Evolutionary conservation across 2,797 vertebrate genomes (phyloP).

Genomic region (Cuniculus paca): DNA sequence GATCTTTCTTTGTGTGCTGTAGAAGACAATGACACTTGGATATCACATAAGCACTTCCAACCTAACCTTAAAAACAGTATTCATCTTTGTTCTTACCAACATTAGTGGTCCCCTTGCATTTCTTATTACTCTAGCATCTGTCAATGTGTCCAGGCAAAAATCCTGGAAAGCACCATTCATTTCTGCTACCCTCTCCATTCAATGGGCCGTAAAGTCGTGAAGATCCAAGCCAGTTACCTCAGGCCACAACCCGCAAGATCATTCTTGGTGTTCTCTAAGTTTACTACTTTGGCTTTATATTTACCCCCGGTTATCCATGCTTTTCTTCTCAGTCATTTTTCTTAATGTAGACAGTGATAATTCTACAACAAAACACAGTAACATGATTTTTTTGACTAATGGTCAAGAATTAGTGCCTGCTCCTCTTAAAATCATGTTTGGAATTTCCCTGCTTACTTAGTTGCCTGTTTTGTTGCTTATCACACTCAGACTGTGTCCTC

Average conservation of each 20-base stretch:
- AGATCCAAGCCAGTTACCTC: neutral
- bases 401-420: neutral
- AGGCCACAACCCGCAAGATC: neutral
- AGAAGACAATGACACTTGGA: neutral
- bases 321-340: slow-evolving; percentile 24
- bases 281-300: neutral
- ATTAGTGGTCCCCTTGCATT: neutral
- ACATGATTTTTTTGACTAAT: neutral
- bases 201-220: neutral
- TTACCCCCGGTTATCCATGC: neutral
- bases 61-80: neutral
- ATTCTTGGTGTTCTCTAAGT: neutral
- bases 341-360: neutral
- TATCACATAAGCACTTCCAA: neutral
- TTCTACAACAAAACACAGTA: neutral
- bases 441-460: neutral
- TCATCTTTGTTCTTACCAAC: neutral
- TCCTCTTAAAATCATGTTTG: neutral
- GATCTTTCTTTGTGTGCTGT: neutral
- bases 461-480: neutral
- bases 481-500: neutral
- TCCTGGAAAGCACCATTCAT: neutral
- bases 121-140: neutral
- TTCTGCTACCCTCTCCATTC: neutral
- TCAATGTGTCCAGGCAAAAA: neutral